Evolutionary conservation across 2,888 invertebrate species (phyloP).

Genomic region (Chloroclysta siterata): DNA sequence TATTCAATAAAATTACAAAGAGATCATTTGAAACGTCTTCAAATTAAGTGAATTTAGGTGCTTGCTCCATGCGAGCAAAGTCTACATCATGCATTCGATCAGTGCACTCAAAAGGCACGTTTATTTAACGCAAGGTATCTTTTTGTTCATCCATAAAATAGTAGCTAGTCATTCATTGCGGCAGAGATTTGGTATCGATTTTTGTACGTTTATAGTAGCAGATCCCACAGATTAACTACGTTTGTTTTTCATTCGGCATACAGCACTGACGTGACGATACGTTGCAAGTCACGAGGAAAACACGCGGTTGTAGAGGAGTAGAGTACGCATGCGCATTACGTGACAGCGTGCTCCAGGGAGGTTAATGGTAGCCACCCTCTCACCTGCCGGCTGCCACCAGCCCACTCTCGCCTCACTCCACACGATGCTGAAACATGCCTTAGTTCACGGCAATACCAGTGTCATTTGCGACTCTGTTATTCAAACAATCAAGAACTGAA

Average conservation of each 20-base stretch:
- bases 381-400: slow-evolving; percentile 50
- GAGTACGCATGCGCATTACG: slow-evolving; percentile 73
- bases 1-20: no score
- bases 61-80: no score
- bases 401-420: slow-evolving; percentile 52
- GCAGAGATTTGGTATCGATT: slow-evolving; percentile 14
- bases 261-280: slow-evolving; percentile 40
- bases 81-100: neutral
- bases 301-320: slow-evolving; percentile 70
- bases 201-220: slow-evolving; percentile 23
- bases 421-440: slow-evolving; percentile 70
- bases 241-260: slow-evolving; percentile 32
- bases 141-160: slow-evolving; percentile 3
- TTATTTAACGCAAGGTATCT: neutral
- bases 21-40: no score
- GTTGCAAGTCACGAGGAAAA: slow-evolving; percentile 69
- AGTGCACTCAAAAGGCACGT: neutral
- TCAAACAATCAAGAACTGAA: slow-evolving; percentile 65
- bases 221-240: slow-evolving; percentile 20
- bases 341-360: slow-evolving; percentile 39
- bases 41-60: no score
- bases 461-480: slow-evolving; percentile 66
- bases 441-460: slow-evolving; percentile 69
- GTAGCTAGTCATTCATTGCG: slow-evolving; percentile 9
- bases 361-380: slow-evolving; percentile 37